These are phyloP conservation scores for Proctacanthus coquilletti DNA, from an alignment of 1,140 invertebrate species.

Conservation along the genomic window DNA sequence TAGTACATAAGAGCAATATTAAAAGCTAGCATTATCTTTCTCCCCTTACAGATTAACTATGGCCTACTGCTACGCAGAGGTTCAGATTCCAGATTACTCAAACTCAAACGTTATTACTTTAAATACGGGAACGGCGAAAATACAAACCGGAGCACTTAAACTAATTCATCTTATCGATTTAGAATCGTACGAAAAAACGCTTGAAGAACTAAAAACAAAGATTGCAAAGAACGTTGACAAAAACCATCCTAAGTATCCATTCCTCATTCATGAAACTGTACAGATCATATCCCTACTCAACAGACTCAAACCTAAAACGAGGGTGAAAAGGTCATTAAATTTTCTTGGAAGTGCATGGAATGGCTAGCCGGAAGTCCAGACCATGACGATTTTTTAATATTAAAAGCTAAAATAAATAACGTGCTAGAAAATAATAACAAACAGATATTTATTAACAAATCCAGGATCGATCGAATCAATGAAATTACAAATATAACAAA, in stretches of 20 bases:
- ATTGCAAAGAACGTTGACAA: not conserved
- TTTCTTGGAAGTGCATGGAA: constrained; percentile 5
- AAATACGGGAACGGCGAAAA: not conserved
- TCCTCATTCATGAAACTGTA: too few species aligned
- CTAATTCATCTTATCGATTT: not conserved
- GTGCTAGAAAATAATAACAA: constrained; percentile 8
- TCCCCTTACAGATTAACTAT: too few species aligned
- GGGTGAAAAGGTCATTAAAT: constrained; percentile 2
- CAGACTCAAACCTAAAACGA: too few species aligned
- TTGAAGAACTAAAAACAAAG: too few species aligned
- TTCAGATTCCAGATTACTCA: too few species aligned
- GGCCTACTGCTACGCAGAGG: not conserved
- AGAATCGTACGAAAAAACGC: too few species aligned
- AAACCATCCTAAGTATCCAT: too few species aligned
- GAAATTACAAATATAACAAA: too few species aligned
- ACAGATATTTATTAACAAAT: constrained; percentile 7
- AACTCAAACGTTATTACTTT: not conserved
- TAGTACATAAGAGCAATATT: constrained; percentile 7
- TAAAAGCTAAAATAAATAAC: constrained; percentile 5
- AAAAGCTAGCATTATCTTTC: too few species aligned
- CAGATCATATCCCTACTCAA: too few species aligned
- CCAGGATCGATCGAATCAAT: constrained; percentile 2
- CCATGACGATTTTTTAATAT: constrained; percentile 4
- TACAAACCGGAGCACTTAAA: not conserved
- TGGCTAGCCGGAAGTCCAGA: constrained; percentile 6